A percentile compares a stretch with the other conserved stretches of the same genome.
These are phyloP conservation scores for Sesamia nonagrioides DNA, from an alignment of 1,140 invertebrate genomes.

Conservation along the genomic window DNA sequence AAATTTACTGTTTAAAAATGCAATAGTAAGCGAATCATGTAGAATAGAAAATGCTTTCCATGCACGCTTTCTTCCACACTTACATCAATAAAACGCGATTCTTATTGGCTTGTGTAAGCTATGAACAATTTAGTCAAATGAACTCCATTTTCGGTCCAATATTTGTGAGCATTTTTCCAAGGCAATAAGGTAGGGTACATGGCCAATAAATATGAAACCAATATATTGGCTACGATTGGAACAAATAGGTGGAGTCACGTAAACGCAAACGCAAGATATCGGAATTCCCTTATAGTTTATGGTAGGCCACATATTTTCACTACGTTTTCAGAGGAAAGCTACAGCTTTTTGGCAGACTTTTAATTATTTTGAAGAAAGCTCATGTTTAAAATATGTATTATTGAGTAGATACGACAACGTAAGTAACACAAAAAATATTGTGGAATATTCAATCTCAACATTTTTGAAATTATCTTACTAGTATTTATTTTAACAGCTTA, in stretches of 20 bases:
- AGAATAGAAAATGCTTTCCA: slow-evolving; percentile 20
- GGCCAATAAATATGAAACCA: not conserved
- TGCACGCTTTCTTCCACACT: slow-evolving; percentile 5
- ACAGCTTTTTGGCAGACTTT: not conserved
- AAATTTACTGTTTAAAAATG: slow-evolving; percentile 15
- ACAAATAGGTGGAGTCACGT: slow-evolving; percentile 3
- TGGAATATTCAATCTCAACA: too few relatives aligned
- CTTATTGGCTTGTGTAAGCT: slow-evolving; percentile 8
- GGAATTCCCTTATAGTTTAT: slow-evolving; percentile 11
- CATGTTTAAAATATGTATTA: too few relatives aligned
- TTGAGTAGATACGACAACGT: too few relatives aligned
- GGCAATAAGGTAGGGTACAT: slow-evolving; percentile 16
- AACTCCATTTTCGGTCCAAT: slow-evolving; percentile 3
- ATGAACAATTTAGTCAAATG: slow-evolving; percentile 27
- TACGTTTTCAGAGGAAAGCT: not conserved
- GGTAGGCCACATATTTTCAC: not conserved
- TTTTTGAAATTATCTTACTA: too few relatives aligned
- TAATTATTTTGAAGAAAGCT: too few relatives aligned
- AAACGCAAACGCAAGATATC: not conserved
- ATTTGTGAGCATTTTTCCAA: slow-evolving; percentile 19
- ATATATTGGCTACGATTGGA: slow-evolving; percentile 28
- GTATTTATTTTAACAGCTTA: too few relatives aligned
- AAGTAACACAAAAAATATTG: too few relatives aligned
- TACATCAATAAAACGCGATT: slow-evolving; percentile 18
- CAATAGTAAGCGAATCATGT: not conserved